phyloP scores from a whole-genome alignment of 1,140 invertebrate genomes.

The Stegodyphus dumicola region DNA sequence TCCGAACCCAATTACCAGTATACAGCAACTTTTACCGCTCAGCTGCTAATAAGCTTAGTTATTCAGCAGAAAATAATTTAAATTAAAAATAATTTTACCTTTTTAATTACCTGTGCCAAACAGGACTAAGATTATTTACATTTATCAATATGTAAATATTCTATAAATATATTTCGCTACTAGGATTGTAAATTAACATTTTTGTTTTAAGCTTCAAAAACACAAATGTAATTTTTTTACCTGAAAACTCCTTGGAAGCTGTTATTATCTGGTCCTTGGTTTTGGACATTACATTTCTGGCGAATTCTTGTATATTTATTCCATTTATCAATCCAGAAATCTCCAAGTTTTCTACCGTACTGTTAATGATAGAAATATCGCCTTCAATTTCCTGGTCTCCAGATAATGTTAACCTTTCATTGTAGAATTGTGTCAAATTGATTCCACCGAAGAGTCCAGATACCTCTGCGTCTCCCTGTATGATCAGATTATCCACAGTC shows the following conservation, averaged over 20 bases:
- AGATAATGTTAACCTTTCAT: constrained; percentile 3
- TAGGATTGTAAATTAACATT: no score
- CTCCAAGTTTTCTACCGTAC: neutral
- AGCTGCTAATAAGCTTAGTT: no score
- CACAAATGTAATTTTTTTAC: neutral
- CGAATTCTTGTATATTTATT: constrained; percentile 29
- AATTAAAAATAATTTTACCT: no score
- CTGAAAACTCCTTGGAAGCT: constrained; percentile 25
- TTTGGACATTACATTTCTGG: constrained; percentile 55
- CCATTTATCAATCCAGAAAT: constrained; percentile 36
- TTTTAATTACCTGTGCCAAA: no score
- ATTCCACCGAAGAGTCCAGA: constrained; percentile 12
- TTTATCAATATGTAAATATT: no score
- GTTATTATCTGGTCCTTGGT: constrained; percentile 29
- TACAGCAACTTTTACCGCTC: no score
- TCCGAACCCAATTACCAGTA: no score
- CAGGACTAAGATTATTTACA: no score
- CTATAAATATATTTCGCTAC: no score
- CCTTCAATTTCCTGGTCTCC: constrained; percentile 21
- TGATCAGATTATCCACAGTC: constrained; percentile 23
- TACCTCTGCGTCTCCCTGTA: neutral
- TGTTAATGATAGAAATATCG: constrained; percentile 25
- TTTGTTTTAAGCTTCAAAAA: no score
- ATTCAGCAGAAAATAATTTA: no score
- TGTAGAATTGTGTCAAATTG: constrained; percentile 3